Base-by-base conservation (phyloP, 2,113 vertebrate species). In the Myrmecobius fasciatus region DNA sequence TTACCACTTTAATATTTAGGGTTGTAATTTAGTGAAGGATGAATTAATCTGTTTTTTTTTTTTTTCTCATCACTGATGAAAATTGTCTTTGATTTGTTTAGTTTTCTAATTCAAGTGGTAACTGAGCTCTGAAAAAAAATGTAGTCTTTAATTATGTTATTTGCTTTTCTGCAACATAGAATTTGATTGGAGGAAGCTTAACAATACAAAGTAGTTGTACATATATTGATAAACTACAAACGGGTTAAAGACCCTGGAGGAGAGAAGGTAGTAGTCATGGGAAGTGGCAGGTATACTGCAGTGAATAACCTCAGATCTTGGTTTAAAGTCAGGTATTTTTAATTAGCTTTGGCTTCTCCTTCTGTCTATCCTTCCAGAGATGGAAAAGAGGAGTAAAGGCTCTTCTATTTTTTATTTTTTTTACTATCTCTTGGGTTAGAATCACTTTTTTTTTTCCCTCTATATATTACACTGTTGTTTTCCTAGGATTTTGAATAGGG, bases 31-130 rank as follows among this genome's bases (percentile, higher is more conserved):
- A 94, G 89, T 0, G 17, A 91, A 95, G 26, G 52, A 28, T 51
- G 52, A 92, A 92, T 95, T 95, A 96, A 95, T 96, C 54, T 93
- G 3, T 53, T 91, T 93, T 91, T 95, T 89, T 95, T 53, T 53
- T 53, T 67, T 96, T 54, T 24, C 49, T 48, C 47, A 89, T 94
- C 90, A 92, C 89, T 67, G 90, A 92, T 92, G 92, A 92, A 96
- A 96, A 97, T 93, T 75, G 10, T 91, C 92, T 97, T 94, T 91
- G 93, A 91, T 96, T 96, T 96, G 91, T 94, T 95, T 95, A 36
- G 49, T 92, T 95, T 96, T 26, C 36, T 93, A 96, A 96, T 94
- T 95, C 90, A 94, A 95, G 75, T 94, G 91, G 46, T 97, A 91
- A 89, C 17, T 48, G 75, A 92, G 94, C 47, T 90, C 43, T 52